Conservation (phyloP, 2,888 invertebrate genomes). For the Ormia ochracea region DNA sequence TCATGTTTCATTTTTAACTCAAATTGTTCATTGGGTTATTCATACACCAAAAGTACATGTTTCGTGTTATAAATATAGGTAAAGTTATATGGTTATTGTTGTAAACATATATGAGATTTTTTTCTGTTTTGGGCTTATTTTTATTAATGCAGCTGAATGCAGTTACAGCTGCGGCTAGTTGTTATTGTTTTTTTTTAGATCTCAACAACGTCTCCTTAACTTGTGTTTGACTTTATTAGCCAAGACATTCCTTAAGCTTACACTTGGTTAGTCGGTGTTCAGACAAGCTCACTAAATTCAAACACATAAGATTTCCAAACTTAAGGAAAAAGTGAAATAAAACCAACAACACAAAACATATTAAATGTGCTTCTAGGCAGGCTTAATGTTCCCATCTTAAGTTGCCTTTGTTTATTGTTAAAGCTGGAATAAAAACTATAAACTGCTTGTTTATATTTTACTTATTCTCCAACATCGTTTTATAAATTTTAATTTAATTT, state of each 20-base stretch:
- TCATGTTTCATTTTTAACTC: not conserved
- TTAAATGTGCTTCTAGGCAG: not conserved
- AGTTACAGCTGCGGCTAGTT: not conserved
- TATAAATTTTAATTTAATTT: conserved; percentile 63
- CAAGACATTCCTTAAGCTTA: conserved; percentile 59
- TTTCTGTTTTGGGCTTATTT: conserved; percentile 9
- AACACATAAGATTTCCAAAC: not conserved
- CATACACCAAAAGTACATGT: conserved; percentile 43
- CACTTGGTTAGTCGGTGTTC: conserved; percentile 51
- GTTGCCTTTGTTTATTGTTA: conserved; percentile 54
- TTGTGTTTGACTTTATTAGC: conserved; percentile 65
- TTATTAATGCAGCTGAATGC: not conserved
- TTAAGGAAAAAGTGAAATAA: not conserved
- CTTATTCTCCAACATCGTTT: conserved; percentile 10
- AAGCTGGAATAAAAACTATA: not conserved
- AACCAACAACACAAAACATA: not conserved
- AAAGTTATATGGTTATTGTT: conserved; percentile 63
- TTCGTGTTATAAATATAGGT: conserved; percentile 61
- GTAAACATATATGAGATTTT: conserved; percentile 44
- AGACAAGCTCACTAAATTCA: conserved; percentile 10
- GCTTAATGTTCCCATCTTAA: conserved; percentile 46
- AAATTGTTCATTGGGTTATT: conserved; percentile 4
- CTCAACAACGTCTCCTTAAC: conserved; percentile 48
- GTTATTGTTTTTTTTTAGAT: conserved; percentile 39
- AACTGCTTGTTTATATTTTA: conserved; percentile 27